A percentile compares a stretch with the other conserved stretches of the same genome.
Evolutionary conservation across 1,140 invertebrate species (phyloP).

Genomic region (Macrobrachium rosenbergii): DNA sequence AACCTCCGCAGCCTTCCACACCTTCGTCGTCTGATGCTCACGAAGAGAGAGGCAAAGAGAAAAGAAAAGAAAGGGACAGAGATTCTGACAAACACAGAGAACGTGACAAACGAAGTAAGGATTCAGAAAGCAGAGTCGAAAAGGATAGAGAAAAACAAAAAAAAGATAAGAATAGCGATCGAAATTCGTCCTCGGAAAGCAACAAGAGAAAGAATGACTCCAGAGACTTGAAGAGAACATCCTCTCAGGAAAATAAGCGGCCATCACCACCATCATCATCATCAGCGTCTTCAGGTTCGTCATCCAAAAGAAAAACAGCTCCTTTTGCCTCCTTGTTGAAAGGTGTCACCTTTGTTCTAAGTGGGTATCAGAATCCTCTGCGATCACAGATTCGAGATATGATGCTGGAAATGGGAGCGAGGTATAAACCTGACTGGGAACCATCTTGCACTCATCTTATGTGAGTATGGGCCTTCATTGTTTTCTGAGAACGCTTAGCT

Average conservation of each 20-base stretch:
- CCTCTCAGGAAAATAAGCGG: not conserved
- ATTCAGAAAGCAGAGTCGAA: slow-evolving; percentile 26
- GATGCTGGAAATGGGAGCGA: slow-evolving; percentile 84
- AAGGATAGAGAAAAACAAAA: slow-evolving; percentile 14
- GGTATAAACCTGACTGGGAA: slow-evolving; percentile 83
- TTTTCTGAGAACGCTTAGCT: not conserved
- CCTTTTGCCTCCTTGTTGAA: slow-evolving; percentile 76
- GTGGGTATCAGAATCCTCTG: slow-evolving; percentile 88
- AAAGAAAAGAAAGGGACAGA: not conserved
- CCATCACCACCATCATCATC: not conserved
- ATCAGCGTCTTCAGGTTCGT: slow-evolving; percentile 29
- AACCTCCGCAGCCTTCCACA: not conserved
- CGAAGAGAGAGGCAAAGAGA: not conserved
- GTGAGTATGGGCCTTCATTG: slow-evolving; percentile 72
- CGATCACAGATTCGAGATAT: slow-evolving; percentile 78
- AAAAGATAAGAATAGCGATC: not conserved
- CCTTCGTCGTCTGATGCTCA: not conserved
- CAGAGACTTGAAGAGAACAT: too few relatives aligned
- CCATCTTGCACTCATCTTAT: slow-evolving; percentile 84
- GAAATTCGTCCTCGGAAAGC: too few relatives aligned
- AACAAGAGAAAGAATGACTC: too few relatives aligned
- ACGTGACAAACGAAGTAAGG: not conserved
- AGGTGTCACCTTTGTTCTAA: slow-evolving; percentile 83
- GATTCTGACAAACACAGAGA: slow-evolving; percentile 9
- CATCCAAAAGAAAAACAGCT: slow-evolving; percentile 65